Base-by-base conservation (phyloP, 2,113 vertebrate genomes). In the Cygnus atratus region DNA sequence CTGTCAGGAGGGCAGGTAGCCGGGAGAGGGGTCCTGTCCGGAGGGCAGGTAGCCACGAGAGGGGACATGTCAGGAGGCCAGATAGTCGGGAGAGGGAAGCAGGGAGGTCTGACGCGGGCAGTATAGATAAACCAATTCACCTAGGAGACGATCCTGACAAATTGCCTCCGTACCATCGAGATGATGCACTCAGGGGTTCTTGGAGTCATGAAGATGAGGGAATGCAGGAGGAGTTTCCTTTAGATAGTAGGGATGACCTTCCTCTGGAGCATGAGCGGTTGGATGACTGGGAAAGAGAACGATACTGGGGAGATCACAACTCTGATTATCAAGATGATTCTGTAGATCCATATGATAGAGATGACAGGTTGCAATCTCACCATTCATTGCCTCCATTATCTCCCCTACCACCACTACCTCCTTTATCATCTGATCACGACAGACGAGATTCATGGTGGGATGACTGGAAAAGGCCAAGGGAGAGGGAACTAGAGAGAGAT, bases 291-390 rank as follows among this genome's bases (percentile, higher is more conserved):
- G 96, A 98, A 91, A 98, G 98, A 93, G 98, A 99, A 1, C 97
- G 97, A 46, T 98, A 98, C 63, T 99, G 99, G 99, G 98, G 98
- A 93, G 98, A 99, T 28, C 93, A 94, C 70, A 98, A 98, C 33
- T 96, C 84, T 6, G 98, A 99, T 73, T 99, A 98, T 97, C 98
- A 97, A 79, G 98, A 98, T 74, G 98, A 99, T 84, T 80, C 97
- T 41, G 94, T 96, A 73, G 98, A 99, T 73, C 92, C 86, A 1
- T 99, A 98, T 86, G 98, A 98, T 97, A 98, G 97, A 92, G 99
- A 99, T 80, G 98, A 98, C 67, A 97, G 98, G 80, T 98, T 98
- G 84, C 98, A 98, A 44, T 97, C 98, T 70, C 98, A 97, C 76
- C 98, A 92, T 70, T 94, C 97, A 7, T 29, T 96, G 83, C 95